A percentile compares a stretch with the other conserved stretches of the same genome.
Evolutionary conservation across 2,797 vertebrate genomes (phyloP).

Genomic region (Ambastaia sidthimunki): DNA sequence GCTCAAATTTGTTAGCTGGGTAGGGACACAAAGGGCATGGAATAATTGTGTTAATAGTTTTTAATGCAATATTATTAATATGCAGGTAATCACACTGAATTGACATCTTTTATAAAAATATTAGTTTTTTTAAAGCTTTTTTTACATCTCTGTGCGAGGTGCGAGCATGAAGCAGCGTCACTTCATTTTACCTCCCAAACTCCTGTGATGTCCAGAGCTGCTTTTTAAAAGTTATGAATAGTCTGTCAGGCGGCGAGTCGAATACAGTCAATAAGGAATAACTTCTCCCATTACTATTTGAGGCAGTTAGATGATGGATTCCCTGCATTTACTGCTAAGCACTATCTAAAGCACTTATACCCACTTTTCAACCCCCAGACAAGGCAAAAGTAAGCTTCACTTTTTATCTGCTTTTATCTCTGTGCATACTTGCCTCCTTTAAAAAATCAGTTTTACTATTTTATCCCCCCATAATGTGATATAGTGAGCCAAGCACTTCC

Average conservation of each 20-base stretch:
- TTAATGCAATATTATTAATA: not conserved
- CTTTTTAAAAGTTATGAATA: slow-evolving; percentile 55
- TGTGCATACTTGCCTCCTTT: slow-evolving; percentile 73
- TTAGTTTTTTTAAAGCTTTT: not conserved
- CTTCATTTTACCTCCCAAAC: slow-evolving; percentile 6
- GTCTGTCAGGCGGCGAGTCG: slow-evolving; percentile 51
- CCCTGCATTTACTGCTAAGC: slow-evolving; percentile 59
- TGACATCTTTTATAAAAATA: not conserved
- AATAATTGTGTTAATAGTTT: no score
- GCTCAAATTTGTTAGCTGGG: no score
- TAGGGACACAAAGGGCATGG: no score
- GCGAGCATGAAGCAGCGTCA: not conserved
- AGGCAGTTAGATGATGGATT: slow-evolving; percentile 59
- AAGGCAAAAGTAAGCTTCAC: slow-evolving; percentile 72
- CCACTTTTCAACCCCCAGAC: slow-evolving; percentile 68
- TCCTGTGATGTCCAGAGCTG: slow-evolving; percentile 40
- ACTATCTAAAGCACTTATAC: slow-evolving; percentile 66
- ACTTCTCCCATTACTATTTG: slow-evolving; percentile 63
- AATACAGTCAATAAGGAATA: slow-evolving; percentile 59
- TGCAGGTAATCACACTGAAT: not conserved
- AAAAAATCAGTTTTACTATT: slow-evolving; percentile 77
- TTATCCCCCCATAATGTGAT: slow-evolving; percentile 77
- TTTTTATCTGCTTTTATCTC: slow-evolving; percentile 79
- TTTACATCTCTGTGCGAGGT: not conserved
- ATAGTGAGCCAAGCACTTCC: slow-evolving; percentile 73